Conservation (phyloP, 2,797 vertebrate genomes). For the Alfaro cultratus region DNA sequence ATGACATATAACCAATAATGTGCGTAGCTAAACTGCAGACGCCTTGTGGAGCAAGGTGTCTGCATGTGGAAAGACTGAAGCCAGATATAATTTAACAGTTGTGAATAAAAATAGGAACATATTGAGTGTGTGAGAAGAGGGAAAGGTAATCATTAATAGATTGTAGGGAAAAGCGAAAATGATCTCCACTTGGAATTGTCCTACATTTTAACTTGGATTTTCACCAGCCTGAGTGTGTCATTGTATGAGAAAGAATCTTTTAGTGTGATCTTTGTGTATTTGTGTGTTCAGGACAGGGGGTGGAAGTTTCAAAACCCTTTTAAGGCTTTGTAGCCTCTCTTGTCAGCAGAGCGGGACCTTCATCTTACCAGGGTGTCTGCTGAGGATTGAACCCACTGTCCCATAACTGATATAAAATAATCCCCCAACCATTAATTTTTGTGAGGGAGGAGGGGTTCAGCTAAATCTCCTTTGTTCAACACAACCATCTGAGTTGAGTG, state of each 20-base stretch:
- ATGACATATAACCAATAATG: conserved; percentile 56
- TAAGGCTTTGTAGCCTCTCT: conserved; percentile 31
- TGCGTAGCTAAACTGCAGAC: conserved; percentile 5
- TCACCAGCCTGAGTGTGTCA: not conserved
- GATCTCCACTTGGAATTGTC: conserved; percentile 30
- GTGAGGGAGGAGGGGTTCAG: conserved; percentile 46
- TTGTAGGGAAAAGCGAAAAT: conserved; percentile 13
- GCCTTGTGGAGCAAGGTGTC: conserved; percentile 1
- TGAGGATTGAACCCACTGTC: conserved; percentile 58
- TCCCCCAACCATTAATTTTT: conserved; percentile 61
- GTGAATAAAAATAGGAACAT: conserved; percentile 24
- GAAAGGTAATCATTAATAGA: conserved; percentile 31
- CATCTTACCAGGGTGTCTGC: conserved; percentile 40
- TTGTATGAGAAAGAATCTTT: not conserved
- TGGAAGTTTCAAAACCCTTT: conserved; percentile 34
- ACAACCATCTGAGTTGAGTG: conserved; percentile 36
- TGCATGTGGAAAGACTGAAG: conserved; percentile 47
- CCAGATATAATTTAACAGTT: conserved; percentile 38
- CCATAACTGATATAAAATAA: conserved; percentile 70
- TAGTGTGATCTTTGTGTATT: conserved; percentile 2
- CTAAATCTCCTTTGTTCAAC: conserved; percentile 69
- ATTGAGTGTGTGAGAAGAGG: not conserved
- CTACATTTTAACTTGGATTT: conserved; percentile 9
- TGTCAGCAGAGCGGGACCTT: conserved; percentile 41
- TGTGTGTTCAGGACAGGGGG: not conserved